Evolutionary conservation across 2,797 vertebrate genomes (phyloP), one percentile per base, ranked within the genome.

Genomic region (Xyrichtys novacula): DNA sequence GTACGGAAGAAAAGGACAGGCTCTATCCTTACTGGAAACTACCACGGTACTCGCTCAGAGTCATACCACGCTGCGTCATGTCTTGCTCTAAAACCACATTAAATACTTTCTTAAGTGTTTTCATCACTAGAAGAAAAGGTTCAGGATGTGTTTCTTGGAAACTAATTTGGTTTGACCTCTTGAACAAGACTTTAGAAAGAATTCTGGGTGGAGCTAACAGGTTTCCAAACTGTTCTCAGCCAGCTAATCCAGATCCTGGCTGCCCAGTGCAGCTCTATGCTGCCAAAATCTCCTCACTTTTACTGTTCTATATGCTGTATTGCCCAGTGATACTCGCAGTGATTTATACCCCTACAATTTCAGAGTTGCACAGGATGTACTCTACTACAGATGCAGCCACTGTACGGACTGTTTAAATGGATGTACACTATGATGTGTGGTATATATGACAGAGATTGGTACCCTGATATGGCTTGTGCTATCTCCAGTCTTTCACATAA

Each of bases 141-240:
- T 64, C 28, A 40, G n/a, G 66, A 65, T 44, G 52, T 61, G 22
- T 74, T 54, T 69, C 31, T 70, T 74, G 42, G 38, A 79, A 47
- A 0, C 8, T 28, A 20, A 52, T 17, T 63, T 61, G 53, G 28
- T 52, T 53, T 5, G n/a, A 61, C 15, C 47, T 64, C 55, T 71
- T 23, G 1, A 59, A 67, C 28, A 67, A 57, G 47, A 70, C 15
- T 23, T 22, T 65, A 1, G 29, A 64, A 56, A 23, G 32, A 39
- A 7, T 23, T 54, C 58, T 52, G 29, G 59, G 63, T 65, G 74
- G 62, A 20, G 10, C 6, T 36, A 29, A 26, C 5, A 6, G 12
- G 61, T 71, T 28, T 69, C 43, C 39, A 15, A 44, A 54, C 12
- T 20, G 22, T 28, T 49, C 16, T 9, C 38, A 56, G 42, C 14